phyloP scores from a whole-genome alignment of 2,888 invertebrate genomes.

The Drosophila helvetica region DNA sequence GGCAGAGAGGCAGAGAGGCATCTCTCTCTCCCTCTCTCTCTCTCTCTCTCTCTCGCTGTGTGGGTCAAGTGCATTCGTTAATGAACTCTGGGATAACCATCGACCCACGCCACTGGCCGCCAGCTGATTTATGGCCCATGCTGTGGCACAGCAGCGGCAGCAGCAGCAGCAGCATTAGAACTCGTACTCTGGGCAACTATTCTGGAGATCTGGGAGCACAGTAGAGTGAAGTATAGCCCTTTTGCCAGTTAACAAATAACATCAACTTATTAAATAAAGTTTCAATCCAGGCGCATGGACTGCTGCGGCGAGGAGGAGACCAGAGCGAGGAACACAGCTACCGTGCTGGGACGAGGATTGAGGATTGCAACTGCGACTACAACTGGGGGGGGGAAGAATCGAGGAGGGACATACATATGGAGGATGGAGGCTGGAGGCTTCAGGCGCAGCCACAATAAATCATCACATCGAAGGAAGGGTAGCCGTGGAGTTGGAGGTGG shows the following conservation, averaged over 20 bases:
- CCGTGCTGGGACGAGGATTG: constrained; percentile 61
- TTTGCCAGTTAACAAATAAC: constrained; percentile 77
- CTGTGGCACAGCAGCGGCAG: constrained; percentile 10
- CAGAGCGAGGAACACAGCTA: constrained; percentile 54
- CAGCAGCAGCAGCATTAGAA: constrained; percentile 15
- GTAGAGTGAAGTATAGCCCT: constrained; percentile 40
- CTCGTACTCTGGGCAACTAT: background rate
- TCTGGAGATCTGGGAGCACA: constrained; percentile 26
- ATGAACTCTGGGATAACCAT: background rate
- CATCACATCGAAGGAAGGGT: constrained; percentile 71
- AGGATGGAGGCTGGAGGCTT: constrained; percentile 51
- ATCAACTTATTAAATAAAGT: constrained; percentile 80
- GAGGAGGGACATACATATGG: constrained; percentile 20
- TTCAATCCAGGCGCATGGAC: constrained; percentile 64
- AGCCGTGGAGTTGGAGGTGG: constrained; percentile 6
- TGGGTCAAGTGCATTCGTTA: constrained; percentile 1
- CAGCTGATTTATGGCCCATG: constrained; percentile 8
- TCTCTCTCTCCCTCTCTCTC: no score
- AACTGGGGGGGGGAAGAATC: background rate
- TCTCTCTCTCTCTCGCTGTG: background rate
- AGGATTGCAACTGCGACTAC: background rate
- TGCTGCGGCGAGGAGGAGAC: constrained; percentile 7
- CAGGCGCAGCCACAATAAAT: constrained; percentile 76
- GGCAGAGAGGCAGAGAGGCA: background rate
- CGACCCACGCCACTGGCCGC: constrained; percentile 6